A percentile compares a stretch with the other conserved stretches of the same genome.
phyloP scores from a whole-genome alignment of 2,113 vertebrate species.

The Brachionichthys hirsutus region DNA sequence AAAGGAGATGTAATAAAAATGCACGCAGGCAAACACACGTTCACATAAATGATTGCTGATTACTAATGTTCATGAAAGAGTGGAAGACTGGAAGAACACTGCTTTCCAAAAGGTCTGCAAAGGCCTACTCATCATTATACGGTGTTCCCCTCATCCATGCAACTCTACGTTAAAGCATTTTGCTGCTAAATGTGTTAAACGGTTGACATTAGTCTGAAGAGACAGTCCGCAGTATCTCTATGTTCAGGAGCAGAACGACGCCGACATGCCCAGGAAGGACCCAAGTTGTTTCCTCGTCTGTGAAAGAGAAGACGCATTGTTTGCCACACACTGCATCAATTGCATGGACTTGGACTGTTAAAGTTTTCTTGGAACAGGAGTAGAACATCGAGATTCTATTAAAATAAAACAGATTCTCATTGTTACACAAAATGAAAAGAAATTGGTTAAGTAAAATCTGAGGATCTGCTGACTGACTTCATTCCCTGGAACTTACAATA shows the following conservation, averaged over 20 bases:
- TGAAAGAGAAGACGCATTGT: neutral
- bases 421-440: constrained; percentile 25
- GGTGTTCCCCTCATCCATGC: constrained; percentile 5
- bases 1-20: too few species aligned
- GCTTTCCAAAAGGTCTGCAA: neutral
- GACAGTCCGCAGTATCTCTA: neutral
- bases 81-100: neutral
- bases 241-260: constrained; percentile 13
- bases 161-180: constrained; percentile 39
- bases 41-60: neutral
- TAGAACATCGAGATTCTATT: constrained; percentile 11
- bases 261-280: constrained; percentile 7
- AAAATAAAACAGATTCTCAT: constrained; percentile 10
- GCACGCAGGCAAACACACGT: too few species aligned
- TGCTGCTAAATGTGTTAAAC: constrained; percentile 5
- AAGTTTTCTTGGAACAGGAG: neutral
- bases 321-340: neutral
- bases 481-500: constrained; percentile 23
- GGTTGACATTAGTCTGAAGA: neutral
- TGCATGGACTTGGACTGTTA: too few species aligned
- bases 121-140: too few species aligned
- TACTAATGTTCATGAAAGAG: constrained; percentile 14
- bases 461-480: constrained; percentile 23
- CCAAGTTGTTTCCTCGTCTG: too few species aligned
- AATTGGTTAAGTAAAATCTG: constrained; percentile 25